These are phyloP conservation scores for Himalopsyche anomala DNA, from an alignment of 2,888 invertebrate species.

Conservation along the genomic window DNA sequence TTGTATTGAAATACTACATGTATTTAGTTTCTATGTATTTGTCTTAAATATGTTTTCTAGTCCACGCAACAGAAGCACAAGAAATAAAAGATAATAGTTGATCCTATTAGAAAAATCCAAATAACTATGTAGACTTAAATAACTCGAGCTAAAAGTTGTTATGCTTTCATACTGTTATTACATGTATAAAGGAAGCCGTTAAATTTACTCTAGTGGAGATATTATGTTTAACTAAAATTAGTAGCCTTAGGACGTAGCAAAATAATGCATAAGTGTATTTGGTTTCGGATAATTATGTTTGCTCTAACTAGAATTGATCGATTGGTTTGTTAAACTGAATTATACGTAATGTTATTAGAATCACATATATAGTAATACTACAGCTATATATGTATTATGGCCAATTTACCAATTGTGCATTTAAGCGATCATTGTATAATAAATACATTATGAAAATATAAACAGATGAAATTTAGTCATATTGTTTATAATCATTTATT, in stretches of 20 bases:
- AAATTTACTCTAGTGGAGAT: slow-evolving; percentile 2
- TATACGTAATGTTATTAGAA: neutral
- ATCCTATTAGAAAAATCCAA: slow-evolving; percentile 31
- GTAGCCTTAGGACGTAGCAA: neutral
- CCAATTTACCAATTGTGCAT: too few relatives aligned
- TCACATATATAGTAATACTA: too few relatives aligned
- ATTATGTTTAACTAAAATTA: neutral
- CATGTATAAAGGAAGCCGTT: slow-evolving; percentile 15
- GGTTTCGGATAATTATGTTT: slow-evolving; percentile 40
- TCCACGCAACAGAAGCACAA: neutral
- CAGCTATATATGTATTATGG: too few relatives aligned
- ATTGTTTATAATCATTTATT: too few relatives aligned
- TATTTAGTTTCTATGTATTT: too few relatives aligned
- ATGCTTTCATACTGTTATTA: neutral
- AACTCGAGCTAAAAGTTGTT: neutral
- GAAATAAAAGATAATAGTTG: slow-evolving; percentile 32
- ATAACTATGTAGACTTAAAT: neutral
- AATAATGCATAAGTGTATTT: slow-evolving; percentile 25
- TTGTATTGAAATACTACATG: too few relatives aligned
- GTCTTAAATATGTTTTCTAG: too few relatives aligned
- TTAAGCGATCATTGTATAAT: too few relatives aligned
- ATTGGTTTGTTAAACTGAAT: slow-evolving; percentile 13
- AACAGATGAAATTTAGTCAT: too few relatives aligned
- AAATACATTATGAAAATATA: too few relatives aligned
- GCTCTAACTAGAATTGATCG: neutral